These are phyloP conservation scores for Microtus oregoni DNA, from an alignment of 2,113 vertebrate genomes.

Conservation along the genomic window DNA sequence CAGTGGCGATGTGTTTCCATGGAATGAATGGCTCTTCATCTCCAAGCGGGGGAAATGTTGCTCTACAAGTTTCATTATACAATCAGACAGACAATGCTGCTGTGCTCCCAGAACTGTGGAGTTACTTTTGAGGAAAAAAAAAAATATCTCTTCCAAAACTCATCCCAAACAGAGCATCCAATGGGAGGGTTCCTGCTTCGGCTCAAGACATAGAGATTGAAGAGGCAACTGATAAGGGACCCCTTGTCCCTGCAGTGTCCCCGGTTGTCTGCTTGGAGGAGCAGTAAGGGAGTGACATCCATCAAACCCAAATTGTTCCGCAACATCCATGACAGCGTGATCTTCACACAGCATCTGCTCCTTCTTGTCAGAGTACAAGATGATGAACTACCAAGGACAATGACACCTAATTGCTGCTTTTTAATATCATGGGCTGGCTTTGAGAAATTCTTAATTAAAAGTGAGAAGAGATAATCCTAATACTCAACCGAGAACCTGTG, in stretches of 20 bases:
- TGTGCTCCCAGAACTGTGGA: neutral
- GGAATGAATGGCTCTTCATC: neutral
- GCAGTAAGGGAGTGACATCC: slow-evolving; percentile 54
- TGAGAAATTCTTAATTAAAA: neutral
- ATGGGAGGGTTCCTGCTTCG: neutral
- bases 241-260: neutral
- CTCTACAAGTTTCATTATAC: neutral
- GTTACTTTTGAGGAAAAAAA: neutral
- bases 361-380: slow-evolving; percentile 31
- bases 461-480: neutral
- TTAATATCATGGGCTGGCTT: slow-evolving; percentile 42
- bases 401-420: slow-evolving; percentile 53
- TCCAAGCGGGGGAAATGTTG: neutral
- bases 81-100: neutral
- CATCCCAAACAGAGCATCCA: neutral
- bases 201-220: neutral
- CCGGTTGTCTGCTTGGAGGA: neutral
- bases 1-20: neutral
- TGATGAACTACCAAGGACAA: slow-evolving; percentile 74
- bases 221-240: slow-evolving; percentile 23
- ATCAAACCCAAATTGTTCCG: slow-evolving; percentile 76
- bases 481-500: neutral
- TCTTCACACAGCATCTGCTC: slow-evolving; percentile 78
- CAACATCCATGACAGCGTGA: slow-evolving; percentile 73
- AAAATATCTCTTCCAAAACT: slow-evolving; percentile 22